Base-by-base conservation (phyloP, 2,888 invertebrate species). In the Drosophila kanekoi region DNA sequence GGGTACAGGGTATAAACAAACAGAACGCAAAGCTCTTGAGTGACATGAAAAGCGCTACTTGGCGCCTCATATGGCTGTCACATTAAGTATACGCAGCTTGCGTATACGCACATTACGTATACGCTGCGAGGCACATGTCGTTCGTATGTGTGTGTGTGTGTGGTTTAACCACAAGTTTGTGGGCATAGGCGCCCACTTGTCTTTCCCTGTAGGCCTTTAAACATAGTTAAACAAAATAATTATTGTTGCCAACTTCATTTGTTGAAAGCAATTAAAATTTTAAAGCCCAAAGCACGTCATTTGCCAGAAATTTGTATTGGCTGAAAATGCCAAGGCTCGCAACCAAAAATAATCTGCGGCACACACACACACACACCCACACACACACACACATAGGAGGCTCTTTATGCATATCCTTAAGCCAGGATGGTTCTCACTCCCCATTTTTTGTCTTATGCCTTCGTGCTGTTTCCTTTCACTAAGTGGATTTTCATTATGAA, bases 401-500 rank as follows among this genome's bases (percentile, higher is more conserved):
- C 5, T 3, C 20, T 14, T n/a, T 14, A 3, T 16, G 56, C 33
- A 45, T 41, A 45, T 62, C 61, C 77, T 72, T 72, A 49, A 54
- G 51, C 20, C 37, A 48, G n/a, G 40, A 28, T 33, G 60, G 45
- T 32, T 47, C 16, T 33, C 51, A 54, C 33, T 48, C 58, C 45
- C 23, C n/a, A n/a, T 38, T 65, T 45, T 52, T 18, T 40, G 13
- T 1, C 20, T 11, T 56, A 35, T 62, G 54, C 41, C 20, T 45
- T 35, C 49, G 28, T 53, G 43, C 14, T 62, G 33, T 45, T 65
- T 60, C 60, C 65, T 63, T 48, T 54, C 44, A 45, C 70, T 82
- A 79, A 80, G 72, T 77, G 68, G 83, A 77, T 80, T 79, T 82
- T 66, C 63, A 82, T 82, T 76, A 82, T 73, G 69, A 51, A 58